A percentile compares a stretch with the other conserved stretches of the same genome.
These are phyloP conservation scores for Oligia fasciuncula DNA, from an alignment of 2,888 invertebrate species.

Conservation along the genomic window DNA sequence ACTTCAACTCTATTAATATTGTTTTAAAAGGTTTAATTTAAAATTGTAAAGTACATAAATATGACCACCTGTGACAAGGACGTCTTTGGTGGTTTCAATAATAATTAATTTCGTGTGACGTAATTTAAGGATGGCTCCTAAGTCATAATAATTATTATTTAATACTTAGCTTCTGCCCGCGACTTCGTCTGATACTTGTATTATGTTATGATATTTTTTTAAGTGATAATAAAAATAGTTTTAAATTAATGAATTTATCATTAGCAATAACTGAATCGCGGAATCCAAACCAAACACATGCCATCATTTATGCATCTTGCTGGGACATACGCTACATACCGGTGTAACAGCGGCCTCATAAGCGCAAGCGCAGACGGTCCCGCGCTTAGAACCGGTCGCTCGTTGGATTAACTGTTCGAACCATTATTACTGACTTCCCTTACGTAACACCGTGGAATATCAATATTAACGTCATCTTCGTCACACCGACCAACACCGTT, in stretches of 20 bases:
- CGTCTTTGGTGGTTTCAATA: not conserved
- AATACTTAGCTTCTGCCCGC: too few relatives aligned
- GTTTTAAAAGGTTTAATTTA: not conserved
- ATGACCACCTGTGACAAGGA: not conserved
- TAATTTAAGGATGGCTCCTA: not conserved
- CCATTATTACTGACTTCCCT: slow-evolving; percentile 65
- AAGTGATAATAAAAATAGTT: not conserved
- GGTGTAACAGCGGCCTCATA: slow-evolving; percentile 42
- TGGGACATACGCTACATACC: not conserved
- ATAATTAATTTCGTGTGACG: not conserved
- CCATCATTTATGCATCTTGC: not conserved
- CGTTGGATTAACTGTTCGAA: slow-evolving; percentile 63
- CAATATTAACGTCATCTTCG: slow-evolving; percentile 52
- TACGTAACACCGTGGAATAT: slow-evolving; percentile 69
- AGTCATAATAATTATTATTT: not conserved
- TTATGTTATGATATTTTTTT: not conserved
- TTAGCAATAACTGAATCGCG: not conserved
- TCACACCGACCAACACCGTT: slow-evolving; percentile 33
- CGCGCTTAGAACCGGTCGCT: slow-evolving; percentile 68
- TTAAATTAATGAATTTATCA: not conserved
- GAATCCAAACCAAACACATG: not conserved
- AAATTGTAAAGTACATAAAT: too few relatives aligned
- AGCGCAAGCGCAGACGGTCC: slow-evolving; percentile 57
- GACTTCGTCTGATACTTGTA: too few relatives aligned
- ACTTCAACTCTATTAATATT: not conserved